Base-by-base conservation (phyloP, 2,113 vertebrate genomes). In the Tiliqua scincoides region DNA sequence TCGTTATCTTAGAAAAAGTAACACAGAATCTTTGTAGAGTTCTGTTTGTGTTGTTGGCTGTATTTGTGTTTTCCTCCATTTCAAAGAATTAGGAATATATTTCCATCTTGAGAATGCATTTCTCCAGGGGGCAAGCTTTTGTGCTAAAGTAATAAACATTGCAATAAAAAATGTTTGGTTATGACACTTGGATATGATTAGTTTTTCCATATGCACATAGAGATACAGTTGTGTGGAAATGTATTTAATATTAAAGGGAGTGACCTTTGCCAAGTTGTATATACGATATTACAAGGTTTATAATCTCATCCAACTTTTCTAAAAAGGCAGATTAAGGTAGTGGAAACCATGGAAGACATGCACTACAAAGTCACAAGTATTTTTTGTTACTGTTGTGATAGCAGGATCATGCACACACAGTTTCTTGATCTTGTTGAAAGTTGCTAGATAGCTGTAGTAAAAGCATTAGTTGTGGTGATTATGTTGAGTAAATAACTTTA, bases 171-270 rank as follows among this genome's bases (percentile, higher is more conserved):
- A 88, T 90, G 93, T 94, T 94, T 93, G 91, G 93, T 91, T 73
- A 48, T 95, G 94, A 93, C 93, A 94, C 79, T 93, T 90, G 89
- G 90, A 88, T 92, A 65, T 91, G 91, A 93, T 93, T 93, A 91
- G 87, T 94, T 91, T 93, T 92, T 81, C 92, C 89, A 48, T 48
- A 61, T 92, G 92, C 83, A 88, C 30, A 7, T 86, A 90, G 89
- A 92, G 72, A 79, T 91, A 82, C 80, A 88, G 57, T 32, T 85
- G 2, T 89, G 78, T 88, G 32, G 67, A 30, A 73, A 32, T n/a
- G 40, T 89, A 30, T 75, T 85, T 91, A 88, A 86, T 88, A 88
- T 94, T 93, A 68, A 87, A 84, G 71, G 48, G 73, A 88, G 84
- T 74, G 87, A 88, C 83, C 87, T 91, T 91, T 90, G 87, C 43